Percentiles rank a stretch among this genome's conserved stretches.
Evolutionary conservation across 2,888 invertebrate species (phyloP).

Genomic region (Anthrax anthrax): DNA sequence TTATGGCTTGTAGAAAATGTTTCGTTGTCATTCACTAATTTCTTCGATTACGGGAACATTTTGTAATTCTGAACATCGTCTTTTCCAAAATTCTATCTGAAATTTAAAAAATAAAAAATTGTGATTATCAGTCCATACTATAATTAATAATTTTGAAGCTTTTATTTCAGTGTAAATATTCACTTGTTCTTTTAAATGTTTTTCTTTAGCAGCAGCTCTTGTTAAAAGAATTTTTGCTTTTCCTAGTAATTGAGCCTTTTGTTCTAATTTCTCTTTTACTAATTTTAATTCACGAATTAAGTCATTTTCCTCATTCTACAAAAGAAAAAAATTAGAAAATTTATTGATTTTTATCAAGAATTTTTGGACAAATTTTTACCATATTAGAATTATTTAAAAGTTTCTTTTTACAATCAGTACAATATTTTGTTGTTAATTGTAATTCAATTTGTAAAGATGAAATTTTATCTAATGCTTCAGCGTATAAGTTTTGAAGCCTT

Average conservation of each 20-base stretch:
- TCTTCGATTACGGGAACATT: conserved; percentile 36
- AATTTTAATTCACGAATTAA: conserved; percentile 34
- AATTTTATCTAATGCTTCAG: conserved; percentile 26
- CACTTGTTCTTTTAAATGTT: conserved; percentile 44
- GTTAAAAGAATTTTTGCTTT: conserved; percentile 49
- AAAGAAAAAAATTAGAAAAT: not conserved
- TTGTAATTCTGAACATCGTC: conserved; percentile 32
- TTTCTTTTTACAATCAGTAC: conserved; percentile 3
- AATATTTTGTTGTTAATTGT: conserved; percentile 20
- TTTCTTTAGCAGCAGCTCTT: conserved; percentile 49
- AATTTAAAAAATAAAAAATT: too few relatives aligned
- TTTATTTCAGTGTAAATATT: conserved; percentile 2
- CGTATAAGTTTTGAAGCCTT: conserved; percentile 24
- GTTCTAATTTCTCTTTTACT: conserved; percentile 41
- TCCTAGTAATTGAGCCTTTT: conserved; percentile 45
- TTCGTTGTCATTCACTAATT: conserved; percentile 35
- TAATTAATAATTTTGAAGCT: not conserved
- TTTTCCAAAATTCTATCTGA: conserved; percentile 26
- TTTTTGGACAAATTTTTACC: conserved; percentile 1
- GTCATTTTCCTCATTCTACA: conserved; percentile 1
- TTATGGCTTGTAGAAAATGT: too few relatives aligned
- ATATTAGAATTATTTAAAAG: not conserved
- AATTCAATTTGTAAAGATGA: conserved; percentile 25
- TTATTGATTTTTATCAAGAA: not conserved
- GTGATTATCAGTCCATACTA: not conserved